phyloP scores from a whole-genome alignment of 1,140 invertebrate genomes.

The Meloidogyne hapla region DNA sequence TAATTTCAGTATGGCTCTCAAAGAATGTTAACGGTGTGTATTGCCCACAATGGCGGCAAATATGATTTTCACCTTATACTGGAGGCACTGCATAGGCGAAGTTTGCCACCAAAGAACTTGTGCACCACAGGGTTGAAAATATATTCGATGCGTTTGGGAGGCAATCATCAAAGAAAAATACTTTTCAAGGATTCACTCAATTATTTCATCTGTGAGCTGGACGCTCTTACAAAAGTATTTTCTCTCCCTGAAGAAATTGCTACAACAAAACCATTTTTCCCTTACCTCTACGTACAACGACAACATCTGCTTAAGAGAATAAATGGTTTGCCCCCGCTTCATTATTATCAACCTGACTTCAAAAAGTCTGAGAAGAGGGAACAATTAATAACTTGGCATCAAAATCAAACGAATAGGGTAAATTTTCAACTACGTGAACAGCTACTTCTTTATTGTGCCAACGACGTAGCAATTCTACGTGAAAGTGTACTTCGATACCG shows the following conservation, averaged over 20 bases:
- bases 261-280: constrained; percentile 3
- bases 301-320: constrained; percentile 5
- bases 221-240: constrained; percentile 1
- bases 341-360: not conserved
- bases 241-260: not conserved
- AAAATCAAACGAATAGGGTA: not conserved
- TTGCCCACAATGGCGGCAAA: not conserved
- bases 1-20: not conserved
- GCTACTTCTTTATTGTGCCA: not conserved
- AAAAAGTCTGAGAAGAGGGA: not conserved
- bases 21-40: no score
- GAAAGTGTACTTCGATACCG: not conserved
- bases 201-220: constrained; percentile 22
- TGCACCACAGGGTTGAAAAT: constrained; percentile 23
- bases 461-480: constrained; percentile 4
- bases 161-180: not conserved
- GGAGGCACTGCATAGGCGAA: constrained; percentile 5
- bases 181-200: constrained; percentile 20
- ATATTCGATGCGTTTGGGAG: not conserved
- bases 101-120: not conserved
- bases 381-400: not conserved
- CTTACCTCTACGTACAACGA: constrained; percentile 5
- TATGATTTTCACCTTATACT: constrained; percentile 18
- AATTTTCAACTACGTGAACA: not conserved
- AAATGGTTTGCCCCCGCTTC: not conserved